Evolutionary conservation across 2,113 vertebrate genomes (phyloP).

Genomic region (Callipepla californica): DNA sequence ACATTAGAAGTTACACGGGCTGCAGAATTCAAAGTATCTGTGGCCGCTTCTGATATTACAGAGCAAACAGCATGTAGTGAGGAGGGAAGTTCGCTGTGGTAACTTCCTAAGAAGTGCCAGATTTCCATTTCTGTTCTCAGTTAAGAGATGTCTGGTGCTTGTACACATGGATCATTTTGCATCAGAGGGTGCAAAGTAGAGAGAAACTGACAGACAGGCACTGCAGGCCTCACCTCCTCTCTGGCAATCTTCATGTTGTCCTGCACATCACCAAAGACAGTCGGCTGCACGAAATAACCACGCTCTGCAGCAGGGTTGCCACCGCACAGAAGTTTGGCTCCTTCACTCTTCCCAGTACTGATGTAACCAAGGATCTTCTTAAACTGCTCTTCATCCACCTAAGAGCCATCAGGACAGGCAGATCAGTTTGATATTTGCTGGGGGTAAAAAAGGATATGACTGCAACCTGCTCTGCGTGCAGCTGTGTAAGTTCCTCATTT

Average conservation of each 20-base stretch:
- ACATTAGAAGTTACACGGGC: not conserved
- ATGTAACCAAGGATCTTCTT: constrained; percentile 96
- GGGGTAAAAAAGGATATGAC: accelerated
- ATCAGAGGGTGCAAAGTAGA: not conserved
- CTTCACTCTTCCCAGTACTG: constrained; percentile 87
- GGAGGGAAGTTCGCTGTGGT: not conserved
- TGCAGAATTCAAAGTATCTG: not conserved
- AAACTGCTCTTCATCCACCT: constrained; percentile 95
- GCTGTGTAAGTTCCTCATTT: not conserved
- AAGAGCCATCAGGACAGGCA: not conserved
- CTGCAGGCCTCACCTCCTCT: constrained; percentile 87
- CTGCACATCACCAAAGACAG: constrained; percentile 92
- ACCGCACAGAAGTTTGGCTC: constrained; percentile 93
- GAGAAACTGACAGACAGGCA: not conserved
- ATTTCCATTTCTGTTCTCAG: not conserved
- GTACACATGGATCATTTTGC: not conserved
- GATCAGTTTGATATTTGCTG: not conserved
- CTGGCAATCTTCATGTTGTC: constrained; percentile 94
- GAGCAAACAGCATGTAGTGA: not conserved
- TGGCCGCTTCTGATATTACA: accelerated
- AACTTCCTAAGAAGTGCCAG: not conserved
- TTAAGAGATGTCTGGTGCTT: accelerated
- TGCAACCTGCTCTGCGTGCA: not conserved
- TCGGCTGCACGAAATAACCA: constrained; percentile 98
- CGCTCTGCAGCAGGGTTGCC: constrained; percentile 88